phyloP scores from a whole-genome alignment of 1,140 invertebrate species.

The Brachionus angularis region DNA sequence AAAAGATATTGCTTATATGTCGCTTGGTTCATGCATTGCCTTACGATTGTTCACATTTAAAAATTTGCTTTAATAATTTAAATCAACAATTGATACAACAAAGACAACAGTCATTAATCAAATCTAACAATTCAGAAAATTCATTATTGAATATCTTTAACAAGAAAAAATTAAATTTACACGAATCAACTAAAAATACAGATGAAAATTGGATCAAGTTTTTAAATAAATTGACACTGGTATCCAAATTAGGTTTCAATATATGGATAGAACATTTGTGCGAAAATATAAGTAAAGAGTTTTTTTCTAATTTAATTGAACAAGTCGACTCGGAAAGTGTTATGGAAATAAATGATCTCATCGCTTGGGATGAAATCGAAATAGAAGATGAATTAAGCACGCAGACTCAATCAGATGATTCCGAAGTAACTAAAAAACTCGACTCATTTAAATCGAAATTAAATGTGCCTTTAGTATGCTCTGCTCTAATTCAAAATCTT shows the following conservation, averaged over 20 bases:
- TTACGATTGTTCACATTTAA: constrained; percentile 33
- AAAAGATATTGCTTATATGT: constrained; percentile 21
- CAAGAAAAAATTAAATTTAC: not conserved
- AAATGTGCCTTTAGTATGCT: constrained; percentile 23
- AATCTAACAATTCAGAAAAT: not conserved
- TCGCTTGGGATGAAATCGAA: constrained; percentile 35
- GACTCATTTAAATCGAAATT: constrained; percentile 12
- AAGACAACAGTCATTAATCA: not conserved
- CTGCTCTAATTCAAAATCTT: constrained; percentile 15
- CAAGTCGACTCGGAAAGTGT: too few species aligned
- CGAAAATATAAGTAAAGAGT: not conserved
- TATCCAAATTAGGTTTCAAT: not conserved
- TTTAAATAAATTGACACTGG: not conserved
- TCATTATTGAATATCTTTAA: constrained; percentile 3
- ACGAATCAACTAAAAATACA: not conserved
- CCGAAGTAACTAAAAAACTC: not conserved
- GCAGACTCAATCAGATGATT: not conserved
- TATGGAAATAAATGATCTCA: not conserved
- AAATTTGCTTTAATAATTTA: constrained; percentile 31
- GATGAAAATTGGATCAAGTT: constrained; percentile 35
- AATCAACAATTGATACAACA: constrained; percentile 31
- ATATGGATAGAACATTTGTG: not conserved
- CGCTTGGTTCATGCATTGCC: constrained; percentile 27
- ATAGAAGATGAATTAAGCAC: constrained; percentile 32
- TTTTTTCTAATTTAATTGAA: not conserved